Conservation (phyloP, 2,888 invertebrate species). For the Ischnus inquisitorius region DNA sequence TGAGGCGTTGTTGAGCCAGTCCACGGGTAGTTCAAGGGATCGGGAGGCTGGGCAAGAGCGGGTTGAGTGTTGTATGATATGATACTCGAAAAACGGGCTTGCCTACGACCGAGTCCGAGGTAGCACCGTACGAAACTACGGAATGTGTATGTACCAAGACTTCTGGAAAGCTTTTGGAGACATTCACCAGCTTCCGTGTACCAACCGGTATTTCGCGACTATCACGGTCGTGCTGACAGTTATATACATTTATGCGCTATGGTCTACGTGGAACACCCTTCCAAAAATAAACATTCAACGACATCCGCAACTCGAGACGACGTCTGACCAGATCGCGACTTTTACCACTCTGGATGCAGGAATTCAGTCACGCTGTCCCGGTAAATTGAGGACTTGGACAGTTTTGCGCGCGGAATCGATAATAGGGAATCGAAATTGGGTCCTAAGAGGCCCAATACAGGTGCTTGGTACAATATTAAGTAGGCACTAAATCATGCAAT, state of each 20-base stretch:
- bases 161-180: conserved; percentile 44
- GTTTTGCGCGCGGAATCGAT: too few species aligned
- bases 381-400: too few species aligned
- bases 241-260: conserved; percentile 6
- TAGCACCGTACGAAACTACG: conserved; percentile 70
- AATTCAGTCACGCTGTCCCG: background rate
- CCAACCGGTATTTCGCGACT: conserved; percentile 16
- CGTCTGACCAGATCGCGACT: conserved; percentile 51
- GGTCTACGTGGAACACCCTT: conserved; percentile 22
- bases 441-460: too few species aligned
- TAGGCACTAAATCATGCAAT: too few species aligned
- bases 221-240: background rate
- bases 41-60: conserved; percentile 61
- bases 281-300: conserved; percentile 75
- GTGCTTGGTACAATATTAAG: too few species aligned
- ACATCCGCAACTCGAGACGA: conserved; percentile 26
- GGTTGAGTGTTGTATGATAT: conserved; percentile 80
- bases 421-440: too few species aligned
- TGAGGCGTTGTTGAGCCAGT: conserved; percentile 75
- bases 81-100: conserved; percentile 79
- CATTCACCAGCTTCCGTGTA: conserved; percentile 25
- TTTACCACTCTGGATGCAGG: conserved; percentile 52
- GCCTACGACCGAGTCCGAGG: conserved; percentile 73
- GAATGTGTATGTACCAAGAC: conserved; percentile 49
- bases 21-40: conserved; percentile 65